These are phyloP conservation scores for Hirtodrosophila histrioides DNA, from an alignment of 2,888 invertebrate species.

Conservation along the genomic window DNA sequence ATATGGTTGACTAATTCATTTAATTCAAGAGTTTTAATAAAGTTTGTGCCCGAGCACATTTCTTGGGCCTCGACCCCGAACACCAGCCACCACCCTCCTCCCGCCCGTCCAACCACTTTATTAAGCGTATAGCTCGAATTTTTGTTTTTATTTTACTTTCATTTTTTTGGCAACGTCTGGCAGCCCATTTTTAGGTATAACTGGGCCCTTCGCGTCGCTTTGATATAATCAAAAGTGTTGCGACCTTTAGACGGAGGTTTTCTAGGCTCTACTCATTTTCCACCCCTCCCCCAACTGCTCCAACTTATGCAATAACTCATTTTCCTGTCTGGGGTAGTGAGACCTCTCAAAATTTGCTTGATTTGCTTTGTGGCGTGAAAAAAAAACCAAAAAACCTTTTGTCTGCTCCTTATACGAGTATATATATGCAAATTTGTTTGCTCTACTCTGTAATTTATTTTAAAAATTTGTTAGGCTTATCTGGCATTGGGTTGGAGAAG, in stretches of 20 bases:
- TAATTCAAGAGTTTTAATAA: constrained; percentile 79
- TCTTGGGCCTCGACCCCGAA: constrained; percentile 45
- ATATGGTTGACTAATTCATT: constrained; percentile 80
- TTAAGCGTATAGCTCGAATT: constrained; percentile 70
- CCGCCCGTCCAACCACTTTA: constrained; percentile 61
- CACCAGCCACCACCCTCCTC: constrained; percentile 3
- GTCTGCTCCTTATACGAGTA: constrained; percentile 40
- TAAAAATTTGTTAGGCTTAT: constrained; percentile 79
- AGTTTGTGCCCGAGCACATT: constrained; percentile 74
- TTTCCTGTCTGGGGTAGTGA: constrained; percentile 51
- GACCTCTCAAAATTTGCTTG: constrained; percentile 71
- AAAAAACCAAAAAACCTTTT: constrained; percentile 52
- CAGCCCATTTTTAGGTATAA: constrained; percentile 44
- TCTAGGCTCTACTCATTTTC: constrained; percentile 34
- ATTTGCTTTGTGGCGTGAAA: constrained; percentile 79
- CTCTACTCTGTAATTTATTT: constrained; percentile 79
- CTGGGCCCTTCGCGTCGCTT: constrained; percentile 47
- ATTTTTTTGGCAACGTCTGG: constrained; percentile 45
- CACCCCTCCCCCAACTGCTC: not conserved
- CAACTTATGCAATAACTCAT: constrained; percentile 75
- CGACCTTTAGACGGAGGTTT: constrained; percentile 55
- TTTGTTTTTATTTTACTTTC: constrained; percentile 44
- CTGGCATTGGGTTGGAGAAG: constrained; percentile 57
- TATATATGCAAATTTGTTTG: constrained; percentile 76
- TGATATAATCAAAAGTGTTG: constrained; percentile 78